Percentiles rank a stretch among this genome's conserved stretches.
Evolutionary conservation across 2,888 invertebrate genomes (phyloP).

Genomic region (Teinopalpus imperialis): DNA sequence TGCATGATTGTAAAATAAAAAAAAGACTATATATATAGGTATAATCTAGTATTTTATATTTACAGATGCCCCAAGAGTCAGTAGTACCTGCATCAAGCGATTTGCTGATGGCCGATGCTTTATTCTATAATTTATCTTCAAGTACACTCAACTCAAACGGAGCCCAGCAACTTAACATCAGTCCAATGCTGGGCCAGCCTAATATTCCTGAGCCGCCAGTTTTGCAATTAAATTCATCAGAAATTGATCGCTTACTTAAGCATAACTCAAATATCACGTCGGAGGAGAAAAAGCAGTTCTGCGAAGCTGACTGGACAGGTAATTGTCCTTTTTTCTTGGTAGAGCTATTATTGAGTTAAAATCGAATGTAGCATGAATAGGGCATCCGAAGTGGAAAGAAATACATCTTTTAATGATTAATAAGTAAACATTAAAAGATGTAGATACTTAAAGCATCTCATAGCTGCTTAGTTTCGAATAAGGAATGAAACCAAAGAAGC

Average conservation of each 20-base stretch:
- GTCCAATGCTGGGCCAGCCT: conserved; percentile 38
- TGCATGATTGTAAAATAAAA: no score
- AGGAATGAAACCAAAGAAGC: no score
- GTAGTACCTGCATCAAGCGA: conserved; percentile 26
- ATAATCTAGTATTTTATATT: neutral
- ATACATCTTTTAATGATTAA: no score
- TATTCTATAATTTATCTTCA: conserved; percentile 31
- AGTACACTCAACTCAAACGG: neutral
- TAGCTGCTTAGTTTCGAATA: no score
- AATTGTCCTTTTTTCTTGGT: neutral
- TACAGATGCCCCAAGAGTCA: conserved; percentile 32
- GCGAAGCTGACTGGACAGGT: conserved; percentile 38
- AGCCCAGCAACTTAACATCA: conserved; percentile 16
- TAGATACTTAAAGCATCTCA: no score
- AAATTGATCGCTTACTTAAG: conserved; percentile 47
- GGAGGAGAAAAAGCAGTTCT: conserved; percentile 38
- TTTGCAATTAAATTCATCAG: conserved; percentile 52
- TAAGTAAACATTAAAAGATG: no score
- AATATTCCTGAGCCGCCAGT: conserved; percentile 42
- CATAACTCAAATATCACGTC: conserved; percentile 36
- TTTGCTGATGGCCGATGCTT: conserved; percentile 38
- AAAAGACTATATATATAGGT: no score
- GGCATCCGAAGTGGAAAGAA: no score
- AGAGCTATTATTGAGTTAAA: neutral
- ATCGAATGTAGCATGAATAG: no score